Evolutionary conservation across 2,888 invertebrate genomes (phyloP), one percentile per base, ranked within the genome.

Genomic region (Leucophenga montana): DNA sequence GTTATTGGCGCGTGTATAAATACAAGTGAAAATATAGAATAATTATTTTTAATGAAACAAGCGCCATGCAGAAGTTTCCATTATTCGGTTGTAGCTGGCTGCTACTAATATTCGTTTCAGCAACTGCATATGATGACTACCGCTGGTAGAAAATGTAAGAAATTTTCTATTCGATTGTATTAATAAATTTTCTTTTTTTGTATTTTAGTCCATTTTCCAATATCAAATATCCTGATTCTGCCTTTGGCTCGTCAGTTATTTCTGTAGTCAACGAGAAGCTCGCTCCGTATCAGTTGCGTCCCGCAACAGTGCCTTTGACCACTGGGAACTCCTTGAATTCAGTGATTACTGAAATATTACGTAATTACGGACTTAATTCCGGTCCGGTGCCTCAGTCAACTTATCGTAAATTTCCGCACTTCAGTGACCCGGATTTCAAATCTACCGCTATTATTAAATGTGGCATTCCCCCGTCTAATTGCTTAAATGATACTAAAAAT

Each of bases 391-490:
- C 56, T n/a, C 22, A 69, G 65, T 14, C 80, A 18, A 33, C n/a
- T 46, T 4, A 3, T 44, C 20, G 22, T 46, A 16, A 46, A 46
- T n/a, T 3, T 62, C 2, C 22, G 11, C n/a, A 22, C 5, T 27
- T 39, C 31, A 4, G n/a, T 67, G 56, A 22, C 53, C 53, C 44
- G 6, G 70, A 66, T n/a, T n/a, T n/a, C n/a, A 2, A 74, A 70
- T 16, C 50, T 4, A 70, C n/a, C n/a, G n/a, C 71, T 9, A 72
- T 68, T 0, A 22, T 82, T 0, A 73, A 67, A 31, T 86, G 86
- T 54, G 80, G 84, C 6, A 39, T 80, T 16, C 77, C 84, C 3
- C 86, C 86, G 0, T 11, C 22, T 0, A 78, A 80, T 46, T 86
- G 86, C 50, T 65, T 77, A 0, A 86, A 83, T 59, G 73, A 81